These are phyloP conservation scores for western clawed frog (Xenopus tropicalis) DNA, from an alignment of 2,113 vertebrate species.

Conservation along the genomic window DNA sequence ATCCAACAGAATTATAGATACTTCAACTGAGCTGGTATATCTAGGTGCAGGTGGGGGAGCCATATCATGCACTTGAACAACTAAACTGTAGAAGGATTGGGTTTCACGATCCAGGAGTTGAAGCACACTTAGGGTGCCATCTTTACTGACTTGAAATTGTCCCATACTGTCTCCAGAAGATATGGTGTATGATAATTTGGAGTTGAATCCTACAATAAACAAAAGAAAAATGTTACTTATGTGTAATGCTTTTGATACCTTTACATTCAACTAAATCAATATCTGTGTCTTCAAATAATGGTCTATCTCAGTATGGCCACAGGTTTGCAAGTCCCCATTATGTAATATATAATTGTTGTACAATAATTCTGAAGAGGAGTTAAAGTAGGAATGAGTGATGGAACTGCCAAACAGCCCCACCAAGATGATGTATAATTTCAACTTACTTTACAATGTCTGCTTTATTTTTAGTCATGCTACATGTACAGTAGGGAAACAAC, in stretches of 20 bases:
- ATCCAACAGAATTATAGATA: conserved; percentile 91
- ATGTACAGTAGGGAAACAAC: no score
- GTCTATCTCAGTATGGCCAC: no score
- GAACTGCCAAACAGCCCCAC: no score
- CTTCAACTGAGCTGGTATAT: conserved; percentile 85
- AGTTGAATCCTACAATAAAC: conserved; percentile 75
- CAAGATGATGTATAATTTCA: no score
- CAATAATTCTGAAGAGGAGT: no score
- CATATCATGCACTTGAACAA: conserved; percentile 83
- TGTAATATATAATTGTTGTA: no score
- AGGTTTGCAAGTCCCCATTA: no score
- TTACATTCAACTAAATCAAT: no score
- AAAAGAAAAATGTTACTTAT: conserved; percentile 6
- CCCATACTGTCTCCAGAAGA: conserved; percentile 80
- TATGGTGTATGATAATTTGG: conserved; percentile 79
- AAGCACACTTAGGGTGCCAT: conserved; percentile 71
- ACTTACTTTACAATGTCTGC: no score
- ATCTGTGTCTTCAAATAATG: no score
- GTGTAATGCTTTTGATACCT: not conserved
- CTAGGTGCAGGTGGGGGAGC: conserved; percentile 64
- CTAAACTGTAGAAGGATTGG: conserved; percentile 93
- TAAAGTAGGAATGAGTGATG: no score
- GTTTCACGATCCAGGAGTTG: conserved; percentile 82
- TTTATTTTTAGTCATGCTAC: no score
- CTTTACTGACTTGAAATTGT: conserved; percentile 73